Percentiles rank a stretch among this genome's conserved stretches.
Conservation (phyloP, 64 coral and sea anemone species). For the Pocillopora damicornis region DNA sequence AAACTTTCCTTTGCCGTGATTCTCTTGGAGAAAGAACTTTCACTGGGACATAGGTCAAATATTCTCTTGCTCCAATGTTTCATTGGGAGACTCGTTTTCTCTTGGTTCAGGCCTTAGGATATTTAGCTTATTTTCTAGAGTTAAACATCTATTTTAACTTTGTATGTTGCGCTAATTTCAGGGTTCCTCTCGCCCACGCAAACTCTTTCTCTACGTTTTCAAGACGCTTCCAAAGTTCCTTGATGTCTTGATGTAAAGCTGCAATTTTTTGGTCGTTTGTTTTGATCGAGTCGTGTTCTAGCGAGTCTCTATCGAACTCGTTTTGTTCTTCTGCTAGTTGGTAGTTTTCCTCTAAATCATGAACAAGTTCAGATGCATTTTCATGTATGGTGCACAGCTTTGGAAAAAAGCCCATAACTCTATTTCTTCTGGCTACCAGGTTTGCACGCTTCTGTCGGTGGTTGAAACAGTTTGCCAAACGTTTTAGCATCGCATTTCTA, state of each 20-base stretch:
- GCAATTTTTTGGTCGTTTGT: constrained; percentile 15
- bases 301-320: neutral
- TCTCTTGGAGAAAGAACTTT: no score
- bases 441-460: neutral
- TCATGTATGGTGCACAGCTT: constrained; percentile 20
- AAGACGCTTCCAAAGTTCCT: constrained; percentile 26
- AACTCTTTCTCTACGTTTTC: constrained; percentile 33
- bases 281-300: neutral
- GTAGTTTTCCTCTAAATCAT: neutral
- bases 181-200: constrained; percentile 21
- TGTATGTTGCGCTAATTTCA: neutral
- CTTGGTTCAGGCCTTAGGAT: neutral
- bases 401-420: constrained; percentile 19
- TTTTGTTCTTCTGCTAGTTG: neutral
- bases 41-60: no score
- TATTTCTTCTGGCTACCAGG: neutral
- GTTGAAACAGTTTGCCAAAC: constrained; percentile 17
- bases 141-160: neutral
- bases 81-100: neutral
- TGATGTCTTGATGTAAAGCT: constrained; percentile 19
- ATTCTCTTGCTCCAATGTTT: neutral
- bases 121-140: neutral
- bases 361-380: constrained; percentile 6
- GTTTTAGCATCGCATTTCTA: constrained; percentile 13
- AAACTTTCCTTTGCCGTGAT: no score